A percentile compares a stretch with the other conserved stretches of the same genome.
phyloP scores from a whole-genome alignment of 1,140 invertebrate species.

The Atta colombica region DNA sequence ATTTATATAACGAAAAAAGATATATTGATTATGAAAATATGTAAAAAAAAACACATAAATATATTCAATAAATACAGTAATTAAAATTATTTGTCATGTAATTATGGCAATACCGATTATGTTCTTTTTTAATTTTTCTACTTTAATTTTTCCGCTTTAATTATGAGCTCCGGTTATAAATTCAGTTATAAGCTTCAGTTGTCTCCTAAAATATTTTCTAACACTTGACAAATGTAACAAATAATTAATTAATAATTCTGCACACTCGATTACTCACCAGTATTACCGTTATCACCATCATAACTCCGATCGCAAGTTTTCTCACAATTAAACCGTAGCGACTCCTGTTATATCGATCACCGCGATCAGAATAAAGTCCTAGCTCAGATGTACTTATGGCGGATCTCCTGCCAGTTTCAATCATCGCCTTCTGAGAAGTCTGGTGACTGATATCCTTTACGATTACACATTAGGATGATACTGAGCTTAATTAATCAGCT shows the following conservation, averaged over 20 bases:
- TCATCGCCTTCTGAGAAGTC: conserved; percentile 79
- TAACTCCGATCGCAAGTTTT: conserved; percentile 83
- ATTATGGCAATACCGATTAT: neutral
- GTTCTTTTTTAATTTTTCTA: neutral
- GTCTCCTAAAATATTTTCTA: neutral
- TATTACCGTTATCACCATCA: conserved; percentile 83
- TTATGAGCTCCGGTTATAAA: too few relatives aligned
- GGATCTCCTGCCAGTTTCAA: conserved; percentile 82
- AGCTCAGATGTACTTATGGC: conserved; percentile 85
- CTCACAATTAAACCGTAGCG: conserved; percentile 78
- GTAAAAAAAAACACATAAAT: neutral
- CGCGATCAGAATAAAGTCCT: conserved; percentile 84
- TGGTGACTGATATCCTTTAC: conserved; percentile 22
- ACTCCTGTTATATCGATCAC: conserved; percentile 80
- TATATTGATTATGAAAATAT: neutral
- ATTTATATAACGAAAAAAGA: neutral
- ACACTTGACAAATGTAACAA: neutral
- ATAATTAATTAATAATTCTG: conserved; percentile 24
- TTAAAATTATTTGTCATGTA: neutral
- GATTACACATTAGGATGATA: conserved; percentile 53
- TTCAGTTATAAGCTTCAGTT: neutral
- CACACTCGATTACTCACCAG: conserved; percentile 77
- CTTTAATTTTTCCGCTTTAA: neutral
- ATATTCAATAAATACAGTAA: neutral
- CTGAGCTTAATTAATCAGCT: neutral